A percentile compares a stretch with the other conserved stretches of the same genome.
Evolutionary conservation across 2,888 invertebrate genomes (phyloP).

Genomic region (Noctuana brunneofusca): DNA sequence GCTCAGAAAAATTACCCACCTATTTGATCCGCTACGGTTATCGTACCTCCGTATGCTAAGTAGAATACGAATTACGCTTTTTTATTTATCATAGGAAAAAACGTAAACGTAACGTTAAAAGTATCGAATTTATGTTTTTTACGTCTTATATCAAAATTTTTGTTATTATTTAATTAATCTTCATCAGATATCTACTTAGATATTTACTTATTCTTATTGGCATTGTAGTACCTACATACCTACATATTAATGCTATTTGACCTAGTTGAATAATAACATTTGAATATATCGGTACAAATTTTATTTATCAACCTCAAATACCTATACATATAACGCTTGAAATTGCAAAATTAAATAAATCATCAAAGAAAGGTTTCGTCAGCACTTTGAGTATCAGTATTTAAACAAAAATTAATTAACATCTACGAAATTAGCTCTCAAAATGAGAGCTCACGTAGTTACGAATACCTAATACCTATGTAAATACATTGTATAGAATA

Average conservation of each 20-base stretch:
- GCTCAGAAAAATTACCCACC: slow-evolving; percentile 42
- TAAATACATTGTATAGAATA: slow-evolving; percentile 62
- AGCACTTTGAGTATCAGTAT: not conserved
- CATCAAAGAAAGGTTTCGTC: not conserved
- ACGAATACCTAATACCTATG: slow-evolving; percentile 61
- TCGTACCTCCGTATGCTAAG: slow-evolving; percentile 31
- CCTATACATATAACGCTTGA: not conserved
- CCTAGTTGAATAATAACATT: too few species aligned
- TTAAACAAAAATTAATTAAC: slow-evolving; percentile 67
- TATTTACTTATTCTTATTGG: too few species aligned
- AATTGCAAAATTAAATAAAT: not conserved
- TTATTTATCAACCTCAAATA: not conserved
- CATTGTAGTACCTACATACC: too few species aligned
- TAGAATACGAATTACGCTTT: slow-evolving; percentile 14
- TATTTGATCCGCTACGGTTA: slow-evolving; percentile 24
- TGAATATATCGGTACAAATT: not conserved
- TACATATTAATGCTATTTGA: too few species aligned
- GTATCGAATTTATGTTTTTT: not conserved
- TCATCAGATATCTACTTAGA: too few species aligned
- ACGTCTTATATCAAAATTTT: not conserved
- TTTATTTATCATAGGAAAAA: slow-evolving; percentile 22
- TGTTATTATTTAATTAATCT: too few species aligned
- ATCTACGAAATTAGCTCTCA: slow-evolving; percentile 73
- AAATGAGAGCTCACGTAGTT: slow-evolving; percentile 76
- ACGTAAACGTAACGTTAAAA: not conserved